Base-by-base conservation (phyloP, 2,797 vertebrate genomes). In the Echiichthys vipera region DNA sequence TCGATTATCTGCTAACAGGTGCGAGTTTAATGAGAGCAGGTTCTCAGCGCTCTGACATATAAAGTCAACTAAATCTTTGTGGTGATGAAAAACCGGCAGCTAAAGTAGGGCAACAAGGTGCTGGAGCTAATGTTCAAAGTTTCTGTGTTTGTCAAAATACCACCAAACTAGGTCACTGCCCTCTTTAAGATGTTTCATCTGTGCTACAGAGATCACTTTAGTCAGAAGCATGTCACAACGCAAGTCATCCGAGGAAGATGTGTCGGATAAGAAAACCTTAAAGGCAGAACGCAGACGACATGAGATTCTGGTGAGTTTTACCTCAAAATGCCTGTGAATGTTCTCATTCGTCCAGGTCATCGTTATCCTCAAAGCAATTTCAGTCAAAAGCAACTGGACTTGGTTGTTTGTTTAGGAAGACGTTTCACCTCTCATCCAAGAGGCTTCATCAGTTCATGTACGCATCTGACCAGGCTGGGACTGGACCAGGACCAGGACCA, bases 111-210 rank as follows among this genome's bases (percentile, higher is more conserved):
- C 92, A 85, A 10, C 15, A 17, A 71, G 57, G 37, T 68, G 20
- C 50, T 65, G 24, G 84, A 54, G 42, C 18, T 20, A n/a, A 71
- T 1, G n/a, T 68, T 86, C 71, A 74, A 83, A 80, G 81, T 75
- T 74, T 87, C 57, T 84, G 39, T 46, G 20, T 64, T 62, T 67
- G 36, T 17, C 64, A 51, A 71, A 84, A 92, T 77, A 85, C 92
- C 91, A 88, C 92, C 71, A 74, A 94, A 91, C 36, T 95, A 93
- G 94, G 94, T 94, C 94, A 95, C 5, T 77, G 72, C 2, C 83
- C 77, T 79, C 73, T 51, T 92, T 82, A 88, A 89, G 58, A 54
- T 71, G 74, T 71, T 79, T 74, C 54, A 65, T 30, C 71, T 0
- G 12, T 12, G 45, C 30, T 30, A 17, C 24, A 65, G 36, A 43